A percentile compares a stretch with the other conserved stretches of the same genome.
phyloP scores from a whole-genome alignment of 1,140 invertebrate genomes.

The Drosophila suzukii region DNA sequence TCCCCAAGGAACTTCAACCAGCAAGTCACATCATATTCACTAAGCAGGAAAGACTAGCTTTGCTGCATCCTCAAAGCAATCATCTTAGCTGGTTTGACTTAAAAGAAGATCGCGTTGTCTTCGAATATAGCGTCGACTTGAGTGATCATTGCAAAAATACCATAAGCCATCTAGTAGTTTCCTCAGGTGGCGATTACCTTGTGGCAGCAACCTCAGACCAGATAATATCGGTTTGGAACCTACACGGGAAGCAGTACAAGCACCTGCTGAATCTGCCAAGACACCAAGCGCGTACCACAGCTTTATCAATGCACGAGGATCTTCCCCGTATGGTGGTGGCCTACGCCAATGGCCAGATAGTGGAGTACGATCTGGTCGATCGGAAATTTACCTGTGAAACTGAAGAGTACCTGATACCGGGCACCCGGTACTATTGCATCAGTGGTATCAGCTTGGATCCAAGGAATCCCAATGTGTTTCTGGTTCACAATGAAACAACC shows the following conservation, averaged over 20 bases:
- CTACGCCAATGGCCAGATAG: conserved; percentile 90
- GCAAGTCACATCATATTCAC: conserved; percentile 85
- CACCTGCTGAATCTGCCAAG: conserved; percentile 87
- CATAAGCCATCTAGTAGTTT: conserved; percentile 52
- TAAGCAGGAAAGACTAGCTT: conserved; percentile 81
- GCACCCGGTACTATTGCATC: conserved; percentile 79
- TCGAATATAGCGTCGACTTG: conserved; percentile 28
- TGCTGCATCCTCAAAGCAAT: conserved; percentile 62
- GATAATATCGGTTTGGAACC: conserved; percentile 87
- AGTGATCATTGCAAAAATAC: conserved; percentile 12
- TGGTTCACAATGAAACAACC: conserved; percentile 87
- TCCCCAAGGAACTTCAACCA: conserved; percentile 78
- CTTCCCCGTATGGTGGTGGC: conserved; percentile 87
- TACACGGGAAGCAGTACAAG: conserved; percentile 84
- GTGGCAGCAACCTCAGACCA: conserved; percentile 87
- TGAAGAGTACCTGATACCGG: conserved; percentile 32
- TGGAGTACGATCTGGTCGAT: conserved; percentile 88
- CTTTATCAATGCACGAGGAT: conserved; percentile 87
- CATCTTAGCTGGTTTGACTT: conserved; percentile 57
- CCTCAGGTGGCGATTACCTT: conserved; percentile 86
- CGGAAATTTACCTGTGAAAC: conserved; percentile 86
- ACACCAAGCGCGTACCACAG: conserved; percentile 88
- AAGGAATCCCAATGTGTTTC: conserved; percentile 86
- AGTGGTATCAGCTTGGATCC: conserved; percentile 87
- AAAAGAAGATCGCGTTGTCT: conserved; percentile 5